Evolutionary conservation across 30 jellyfish, hydroid and myxozoan species (phyloP).

Genomic region (Aurelia aurita complex sp. Pacific): DNA sequence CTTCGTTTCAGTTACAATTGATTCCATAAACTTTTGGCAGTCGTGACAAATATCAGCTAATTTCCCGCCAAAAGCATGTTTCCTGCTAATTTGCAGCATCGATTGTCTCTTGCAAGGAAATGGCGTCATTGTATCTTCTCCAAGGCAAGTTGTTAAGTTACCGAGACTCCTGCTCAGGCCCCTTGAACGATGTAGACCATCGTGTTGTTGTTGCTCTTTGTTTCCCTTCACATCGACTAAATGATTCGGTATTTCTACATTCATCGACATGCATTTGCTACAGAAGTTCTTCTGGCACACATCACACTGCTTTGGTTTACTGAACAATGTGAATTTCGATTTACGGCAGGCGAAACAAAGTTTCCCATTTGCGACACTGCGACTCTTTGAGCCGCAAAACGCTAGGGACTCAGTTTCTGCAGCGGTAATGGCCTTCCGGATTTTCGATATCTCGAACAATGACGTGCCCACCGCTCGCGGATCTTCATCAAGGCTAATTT

Average conservation of each 20-base stretch:
- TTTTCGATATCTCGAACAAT: slow-evolving; percentile 78
- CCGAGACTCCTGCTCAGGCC: slow-evolving; percentile 50
- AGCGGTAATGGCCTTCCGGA: slow-evolving; percentile 86
- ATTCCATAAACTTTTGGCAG: slow-evolving; percentile 59
- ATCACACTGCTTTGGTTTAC: slow-evolving; percentile 65
- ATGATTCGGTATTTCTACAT: slow-evolving; percentile 74
- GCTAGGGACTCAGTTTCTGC: slow-evolving; percentile 78
- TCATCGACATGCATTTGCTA: slow-evolving; percentile 45
- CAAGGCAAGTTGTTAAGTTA: slow-evolving; percentile 12
- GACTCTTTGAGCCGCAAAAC: not conserved
- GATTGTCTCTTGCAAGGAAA: slow-evolving; percentile 78
- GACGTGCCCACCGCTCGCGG: slow-evolving; percentile 83
- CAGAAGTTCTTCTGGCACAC: slow-evolving; percentile 82
- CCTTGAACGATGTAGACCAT: not conserved
- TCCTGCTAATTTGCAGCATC: slow-evolving; percentile 36
- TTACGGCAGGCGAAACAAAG: slow-evolving; percentile 81
- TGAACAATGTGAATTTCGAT: slow-evolving; percentile 63
- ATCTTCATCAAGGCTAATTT: slow-evolving; percentile 69
- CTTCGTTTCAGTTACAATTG: slow-evolving; percentile 71
- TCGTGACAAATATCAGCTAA: slow-evolving; percentile 53
- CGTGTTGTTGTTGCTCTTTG: not conserved
- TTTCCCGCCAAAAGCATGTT: slow-evolving; percentile 55
- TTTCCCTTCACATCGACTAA: slow-evolving; percentile 27
- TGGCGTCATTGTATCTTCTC: slow-evolving; percentile 56
- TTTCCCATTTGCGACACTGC: slow-evolving; percentile 46